Evolutionary conservation across 1,140 invertebrate species (phyloP), one percentile per base, ranked within the genome.

Genomic region (Phymastichus coffea): DNA sequence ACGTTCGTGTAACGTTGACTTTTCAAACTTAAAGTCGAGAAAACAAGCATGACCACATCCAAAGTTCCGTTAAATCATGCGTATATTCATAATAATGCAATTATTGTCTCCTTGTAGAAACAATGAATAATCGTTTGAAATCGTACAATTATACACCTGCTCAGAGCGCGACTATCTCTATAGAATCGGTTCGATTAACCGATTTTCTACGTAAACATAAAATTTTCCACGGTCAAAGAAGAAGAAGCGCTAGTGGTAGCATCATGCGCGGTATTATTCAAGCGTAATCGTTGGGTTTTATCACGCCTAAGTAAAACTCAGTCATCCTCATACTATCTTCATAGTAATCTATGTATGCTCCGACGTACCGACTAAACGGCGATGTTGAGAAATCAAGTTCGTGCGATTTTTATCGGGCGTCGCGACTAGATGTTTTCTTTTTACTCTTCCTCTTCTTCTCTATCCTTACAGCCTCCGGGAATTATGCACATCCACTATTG

Each of bases 391-490:
- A 51, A 51, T 38, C 20, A 51, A 43, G 2, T 37, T 4, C 19
- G 2, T 15, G 28, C 19, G 57, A 60, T 60, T 41, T 41, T 60
- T 60, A 60, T 60, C 57, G 43, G n/a, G 8, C 19, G 19, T 56
- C 35, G 15, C 37, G 37, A 40, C 12, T 37, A 35, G 30, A 17
- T 40, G 46, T 35, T 46, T 41, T 35, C 23, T 47, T 40, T 30
- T 41, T 12, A 20, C 3, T 43, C 14, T 49, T 23, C 33, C 40
- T 57, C 15, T 14, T 40, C 4, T 15, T 15, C 37, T 40, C 15
- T 40, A 20, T 20, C 2, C 2, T 37, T 22, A 10, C 48, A 59
- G 57, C 48, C 57, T 60, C 41, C 41, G 41, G 33, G 49, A 47
- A 60, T 48, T 41, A 6, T 28, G n/a, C 23, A 28, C 12, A 10